Conservation (phyloP, 2,113 vertebrate genomes). For the Tychaedon coryphoeus region DNA sequence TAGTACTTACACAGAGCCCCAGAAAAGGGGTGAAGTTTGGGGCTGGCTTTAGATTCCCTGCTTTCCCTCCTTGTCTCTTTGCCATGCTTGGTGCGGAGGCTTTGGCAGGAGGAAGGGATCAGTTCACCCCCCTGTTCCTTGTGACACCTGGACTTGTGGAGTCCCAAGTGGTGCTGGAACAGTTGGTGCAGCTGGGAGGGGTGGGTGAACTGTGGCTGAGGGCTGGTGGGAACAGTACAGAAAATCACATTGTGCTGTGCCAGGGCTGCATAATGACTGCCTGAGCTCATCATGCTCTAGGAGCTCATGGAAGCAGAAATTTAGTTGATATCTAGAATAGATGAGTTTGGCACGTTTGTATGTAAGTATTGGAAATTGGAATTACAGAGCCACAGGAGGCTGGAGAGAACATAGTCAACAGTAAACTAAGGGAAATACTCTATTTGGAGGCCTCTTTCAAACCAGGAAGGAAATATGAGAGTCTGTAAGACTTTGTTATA, state of each 20-base stretch:
- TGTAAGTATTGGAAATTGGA: neutral
- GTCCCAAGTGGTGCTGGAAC: neutral
- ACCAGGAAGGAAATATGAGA: neutral
- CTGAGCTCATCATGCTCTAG: neutral
- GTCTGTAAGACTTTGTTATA: neutral
- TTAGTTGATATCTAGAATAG: neutral
- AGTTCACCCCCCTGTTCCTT: neutral
- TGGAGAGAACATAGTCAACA: neutral
- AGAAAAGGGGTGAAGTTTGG: neutral
- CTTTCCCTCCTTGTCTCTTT: neutral
- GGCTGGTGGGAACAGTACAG: neutral
- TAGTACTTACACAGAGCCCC: neutral
- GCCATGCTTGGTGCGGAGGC: fast-evolving
- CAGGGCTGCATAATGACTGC: neutral
- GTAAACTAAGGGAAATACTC: neutral
- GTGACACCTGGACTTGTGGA: neutral
- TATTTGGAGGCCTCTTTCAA: neutral
- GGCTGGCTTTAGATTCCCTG: neutral
- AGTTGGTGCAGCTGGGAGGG: neutral
- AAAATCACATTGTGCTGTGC: neutral
- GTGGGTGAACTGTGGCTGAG: neutral
- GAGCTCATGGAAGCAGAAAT: neutral
- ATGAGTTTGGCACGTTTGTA: neutral
- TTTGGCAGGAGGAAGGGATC: neutral
- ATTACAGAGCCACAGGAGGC: neutral